Percentiles rank a stretch among this genome's conserved stretches.
Conservation (phyloP, 2,888 invertebrate genomes). For the Graphium colonna region DNA sequence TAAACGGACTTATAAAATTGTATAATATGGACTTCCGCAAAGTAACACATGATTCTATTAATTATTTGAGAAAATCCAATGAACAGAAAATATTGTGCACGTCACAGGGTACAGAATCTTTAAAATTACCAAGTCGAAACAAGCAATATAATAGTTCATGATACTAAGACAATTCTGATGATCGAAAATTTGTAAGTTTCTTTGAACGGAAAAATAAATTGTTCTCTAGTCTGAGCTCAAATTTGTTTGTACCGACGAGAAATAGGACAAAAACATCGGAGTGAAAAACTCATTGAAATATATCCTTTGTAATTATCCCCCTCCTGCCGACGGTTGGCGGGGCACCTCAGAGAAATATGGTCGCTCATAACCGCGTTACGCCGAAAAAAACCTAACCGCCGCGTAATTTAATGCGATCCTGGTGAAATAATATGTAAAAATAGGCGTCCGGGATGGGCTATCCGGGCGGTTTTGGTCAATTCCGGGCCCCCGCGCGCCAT, state of each 20-base stretch:
- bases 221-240: too few relatives aligned
- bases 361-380: slow-evolving; percentile 60
- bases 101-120: too few relatives aligned
- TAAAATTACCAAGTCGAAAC: too few relatives aligned
- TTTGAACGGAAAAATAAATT: too few relatives aligned
- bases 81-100: too few relatives aligned
- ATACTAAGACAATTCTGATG: too few relatives aligned
- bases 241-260: background rate
- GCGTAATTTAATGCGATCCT: slow-evolving; percentile 67
- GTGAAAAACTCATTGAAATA: slow-evolving; percentile 26
- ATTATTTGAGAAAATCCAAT: too few relatives aligned
- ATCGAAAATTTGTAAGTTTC: too few relatives aligned
- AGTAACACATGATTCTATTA: too few relatives aligned
- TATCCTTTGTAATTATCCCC: slow-evolving; percentile 55
- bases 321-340: slow-evolving; percentile 42
- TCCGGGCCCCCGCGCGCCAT: slow-evolving; percentile 58
- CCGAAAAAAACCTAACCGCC: slow-evolving; percentile 49
- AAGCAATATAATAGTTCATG: too few relatives aligned
- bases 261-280: background rate
- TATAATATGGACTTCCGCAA: too few relatives aligned
- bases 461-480: slow-evolving; percentile 50
- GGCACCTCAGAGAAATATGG: slow-evolving; percentile 69
- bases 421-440: slow-evolving; percentile 72
- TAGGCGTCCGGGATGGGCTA: slow-evolving; percentile 48
- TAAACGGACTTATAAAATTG: too few relatives aligned